Conservation (phyloP, 2,888 invertebrate species). For the Thumatha senex region DNA sequence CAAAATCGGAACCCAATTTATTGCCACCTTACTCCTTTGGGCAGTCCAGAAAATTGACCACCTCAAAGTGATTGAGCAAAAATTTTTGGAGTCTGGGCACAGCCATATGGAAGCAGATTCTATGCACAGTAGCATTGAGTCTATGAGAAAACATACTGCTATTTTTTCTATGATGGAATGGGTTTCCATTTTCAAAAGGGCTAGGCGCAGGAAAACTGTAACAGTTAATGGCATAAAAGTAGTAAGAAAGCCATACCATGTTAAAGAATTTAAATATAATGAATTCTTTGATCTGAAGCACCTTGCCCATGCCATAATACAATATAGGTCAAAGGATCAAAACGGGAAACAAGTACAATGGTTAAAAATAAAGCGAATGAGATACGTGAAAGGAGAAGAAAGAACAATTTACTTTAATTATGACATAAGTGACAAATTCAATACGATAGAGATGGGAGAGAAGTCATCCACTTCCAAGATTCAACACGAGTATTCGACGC, state of each 20-base stretch:
- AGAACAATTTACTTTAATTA: neutral
- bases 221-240: no score
- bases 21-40: constrained; percentile 5
- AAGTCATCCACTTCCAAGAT: no score
- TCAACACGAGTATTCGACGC: no score
- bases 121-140: neutral
- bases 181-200: neutral
- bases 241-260: neutral
- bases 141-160: neutral
- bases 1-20: constrained; percentile 12
- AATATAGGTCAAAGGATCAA: neutral
- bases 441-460: no score
- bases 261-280: neutral
- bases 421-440: no score
- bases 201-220: neutral
- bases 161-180: neutral
- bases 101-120: neutral
- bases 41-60: constrained; percentile 10
- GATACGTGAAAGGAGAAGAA: neutral
- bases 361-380: neutral
- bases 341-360: neutral
- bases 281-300: neutral
- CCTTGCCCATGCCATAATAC: neutral
- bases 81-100: neutral
- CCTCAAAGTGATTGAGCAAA: neutral